Base-by-base conservation (phyloP, 2,113 vertebrate genomes). In the Serilophus lunatus region DNA sequence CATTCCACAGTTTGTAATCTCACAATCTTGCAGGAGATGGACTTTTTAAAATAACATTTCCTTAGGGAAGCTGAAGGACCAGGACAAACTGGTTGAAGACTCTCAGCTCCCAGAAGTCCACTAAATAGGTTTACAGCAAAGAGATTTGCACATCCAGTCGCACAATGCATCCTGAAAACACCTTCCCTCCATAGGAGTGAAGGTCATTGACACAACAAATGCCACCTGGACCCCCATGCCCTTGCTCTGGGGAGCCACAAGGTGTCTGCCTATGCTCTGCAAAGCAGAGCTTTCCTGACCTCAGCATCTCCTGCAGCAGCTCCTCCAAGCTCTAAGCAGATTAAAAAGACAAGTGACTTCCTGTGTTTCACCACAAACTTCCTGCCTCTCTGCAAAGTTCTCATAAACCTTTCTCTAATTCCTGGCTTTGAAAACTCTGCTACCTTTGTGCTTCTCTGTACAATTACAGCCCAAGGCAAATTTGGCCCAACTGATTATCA, bases 321-420 rank as follows among this genome's bases (percentile, higher is more conserved):
- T 93, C 35, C 68, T 83, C 64, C 56, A 80, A 59, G 5, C 38
- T 59, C 64, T 63, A 10, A 12, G 38, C 36, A 74, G n/a, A 44
- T 70, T 78, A 13, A 64, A 82, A 75, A 60, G 36, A 36, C 51
- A 75, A 82, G 53, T 12, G 63, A 24, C 26, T 88, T 97, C 95
- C 96, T 80, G 75, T 26, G 66, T 90, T 93, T 70, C 50, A 83
- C 94, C 96, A 83, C 90, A 93, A 83, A 7, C n/a, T 96, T 96
- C 95, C 94, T 92, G 94, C 61, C 69, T 81, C 65, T 88, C 31
- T 91, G 38, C 7, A 10, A 84, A 59, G 26, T 54, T 69, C 69
- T 91, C 60, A 79, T 69, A 53, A 94, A n/a, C 49, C 31, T 63
- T 51, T 61, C 40, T 63, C 36, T 36, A 53, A 20, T 29, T 76